Evolutionary conservation across 2,888 invertebrate species (phyloP).

Genomic region (Conistra vaccinii): DNA sequence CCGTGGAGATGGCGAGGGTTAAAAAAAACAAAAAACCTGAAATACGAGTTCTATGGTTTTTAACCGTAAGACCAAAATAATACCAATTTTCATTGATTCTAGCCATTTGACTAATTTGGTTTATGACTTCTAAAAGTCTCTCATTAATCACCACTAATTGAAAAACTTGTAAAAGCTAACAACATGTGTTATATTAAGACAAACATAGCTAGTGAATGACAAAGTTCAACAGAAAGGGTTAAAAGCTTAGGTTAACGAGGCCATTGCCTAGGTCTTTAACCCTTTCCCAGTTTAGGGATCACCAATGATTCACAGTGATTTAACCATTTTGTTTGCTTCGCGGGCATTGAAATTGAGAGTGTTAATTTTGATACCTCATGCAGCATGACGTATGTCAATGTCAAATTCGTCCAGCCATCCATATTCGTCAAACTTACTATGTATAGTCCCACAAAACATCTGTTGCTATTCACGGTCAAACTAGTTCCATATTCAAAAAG

Average conservation of each 20-base stretch:
- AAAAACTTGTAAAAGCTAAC: background rate
- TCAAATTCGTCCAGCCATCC: background rate
- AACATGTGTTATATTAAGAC: background rate
- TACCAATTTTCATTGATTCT: background rate
- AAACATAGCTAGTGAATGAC: background rate
- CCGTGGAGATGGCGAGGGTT: no score
- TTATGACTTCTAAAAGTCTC: no score
- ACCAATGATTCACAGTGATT: constrained; percentile 10
- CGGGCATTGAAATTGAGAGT: background rate
- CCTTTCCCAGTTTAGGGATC: background rate
- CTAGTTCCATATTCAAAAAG: background rate
- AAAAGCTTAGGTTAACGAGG: background rate
- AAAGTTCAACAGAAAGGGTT: constrained; percentile 11
- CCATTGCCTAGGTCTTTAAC: background rate
- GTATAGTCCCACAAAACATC: background rate
- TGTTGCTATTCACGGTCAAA: constrained; percentile 27
- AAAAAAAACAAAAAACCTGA: background rate
- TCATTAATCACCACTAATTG: no score
- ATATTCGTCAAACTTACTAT: background rate
- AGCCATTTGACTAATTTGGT: background rate
- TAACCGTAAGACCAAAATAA: background rate
- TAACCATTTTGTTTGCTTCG: background rate
- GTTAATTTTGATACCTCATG: background rate
- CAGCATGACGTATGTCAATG: background rate
- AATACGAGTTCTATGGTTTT: background rate